Conservation (phyloP, 2,888 invertebrate species). For the Aplocera efformata region DNA sequence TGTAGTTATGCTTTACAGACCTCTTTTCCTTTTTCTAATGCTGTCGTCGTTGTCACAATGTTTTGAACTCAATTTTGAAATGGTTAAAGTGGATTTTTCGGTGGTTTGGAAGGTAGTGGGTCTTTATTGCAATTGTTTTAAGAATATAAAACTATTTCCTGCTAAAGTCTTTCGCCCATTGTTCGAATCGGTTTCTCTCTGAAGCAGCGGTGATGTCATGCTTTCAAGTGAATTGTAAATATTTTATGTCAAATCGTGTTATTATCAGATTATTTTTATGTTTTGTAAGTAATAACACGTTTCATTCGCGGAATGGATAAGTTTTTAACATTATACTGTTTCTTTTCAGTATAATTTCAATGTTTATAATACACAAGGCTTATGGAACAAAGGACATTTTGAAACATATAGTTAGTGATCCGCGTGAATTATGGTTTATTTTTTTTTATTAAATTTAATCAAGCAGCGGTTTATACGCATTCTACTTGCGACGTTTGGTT, state of each 20-base stretch:
- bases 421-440: too few species aligned
- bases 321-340: too few species aligned
- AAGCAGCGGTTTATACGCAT: too few species aligned
- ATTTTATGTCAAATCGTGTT: slow-evolving; percentile 18
- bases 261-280: background rate
- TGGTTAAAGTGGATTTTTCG: slow-evolving; percentile 30
- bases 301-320: background rate
- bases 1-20: slow-evolving; percentile 54
- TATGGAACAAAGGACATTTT: too few species aligned
- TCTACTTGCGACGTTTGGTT: too few species aligned
- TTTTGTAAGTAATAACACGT: background rate
- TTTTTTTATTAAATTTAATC: too few species aligned
- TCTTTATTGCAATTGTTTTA: slow-evolving; percentile 66
- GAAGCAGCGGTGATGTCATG: slow-evolving; percentile 60
- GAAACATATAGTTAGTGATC: too few species aligned
- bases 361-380: too few species aligned
- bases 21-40: slow-evolving; percentile 39
- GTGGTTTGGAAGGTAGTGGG: slow-evolving; percentile 36
- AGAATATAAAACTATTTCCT: slow-evolving; percentile 75
- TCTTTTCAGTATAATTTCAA: too few species aligned
- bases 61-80: slow-evolving; percentile 26
- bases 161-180: slow-evolving; percentile 67
- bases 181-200: slow-evolving; percentile 56
- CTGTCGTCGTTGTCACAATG: slow-evolving; percentile 17
- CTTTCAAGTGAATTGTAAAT: slow-evolving; percentile 47